phyloP scores from a whole-genome alignment of 2,113 vertebrate genomes.

The Anguilla japonica region DNA sequence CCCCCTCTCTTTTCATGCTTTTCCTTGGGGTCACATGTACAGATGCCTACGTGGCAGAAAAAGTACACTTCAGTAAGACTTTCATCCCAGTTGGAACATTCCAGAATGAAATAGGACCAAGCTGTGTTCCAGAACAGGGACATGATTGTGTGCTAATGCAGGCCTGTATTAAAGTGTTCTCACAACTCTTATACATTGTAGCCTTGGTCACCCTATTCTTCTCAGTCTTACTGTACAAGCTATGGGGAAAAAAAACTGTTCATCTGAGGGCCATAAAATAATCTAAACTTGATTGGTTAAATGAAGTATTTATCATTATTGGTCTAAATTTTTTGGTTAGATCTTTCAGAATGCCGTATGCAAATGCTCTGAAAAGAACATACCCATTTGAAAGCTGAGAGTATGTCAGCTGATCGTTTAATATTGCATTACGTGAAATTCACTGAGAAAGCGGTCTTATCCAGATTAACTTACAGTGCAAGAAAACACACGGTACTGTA shows the following conservation, averaged over 20 bases:
- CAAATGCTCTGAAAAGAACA: not conserved
- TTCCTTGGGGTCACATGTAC: not conserved
- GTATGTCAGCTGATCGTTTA: no score
- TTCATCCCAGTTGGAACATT: not conserved
- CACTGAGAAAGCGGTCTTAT: no score
- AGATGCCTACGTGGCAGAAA: not conserved
- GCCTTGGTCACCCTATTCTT: not conserved
- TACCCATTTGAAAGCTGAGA: no score
- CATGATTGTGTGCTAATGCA: not conserved
- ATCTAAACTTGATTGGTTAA: not conserved
- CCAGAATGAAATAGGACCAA: not conserved
- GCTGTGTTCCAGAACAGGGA: not conserved
- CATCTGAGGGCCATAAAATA: no score
- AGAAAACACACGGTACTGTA: no score
- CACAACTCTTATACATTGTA: not conserved
- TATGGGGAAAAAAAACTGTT: no score
- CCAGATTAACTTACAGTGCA: no score
- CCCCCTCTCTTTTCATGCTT: not conserved
- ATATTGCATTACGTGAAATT: no score
- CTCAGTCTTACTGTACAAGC: no score
- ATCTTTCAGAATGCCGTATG: not conserved
- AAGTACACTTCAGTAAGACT: not conserved
- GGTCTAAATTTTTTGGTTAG: not conserved
- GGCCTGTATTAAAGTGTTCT: not conserved
- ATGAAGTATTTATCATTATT: not conserved